Evolutionary conservation across 2,888 invertebrate species (phyloP), one percentile per base, ranked within the genome.

Genomic region (Melanargia galathea): DNA sequence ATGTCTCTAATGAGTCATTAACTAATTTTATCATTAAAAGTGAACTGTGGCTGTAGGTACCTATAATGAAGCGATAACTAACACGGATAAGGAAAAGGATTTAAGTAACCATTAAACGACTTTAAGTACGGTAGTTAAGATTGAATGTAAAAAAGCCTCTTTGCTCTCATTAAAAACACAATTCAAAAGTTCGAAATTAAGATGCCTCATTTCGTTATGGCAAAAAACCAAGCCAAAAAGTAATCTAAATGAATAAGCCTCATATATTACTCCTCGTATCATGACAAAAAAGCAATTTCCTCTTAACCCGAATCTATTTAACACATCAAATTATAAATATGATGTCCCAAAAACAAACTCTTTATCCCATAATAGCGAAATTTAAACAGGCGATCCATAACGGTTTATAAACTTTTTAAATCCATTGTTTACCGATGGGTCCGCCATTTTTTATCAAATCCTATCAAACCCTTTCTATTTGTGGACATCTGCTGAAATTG

Each of bases 401-500:
- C 87, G 84, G 86, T 78, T 73, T 71, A 69, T 62, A 72, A 65
- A 35, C 52, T 35, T 35, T 46, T 52, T 35, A 35, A 52, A 52
- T 11, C 82, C 79, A 84, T 88, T 89, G 86, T 88, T 87, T 88
- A 86, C 84, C 66, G 81, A 84, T 81, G 80, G 79, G 78, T 80
- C 78, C 75, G 81, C 80, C 71, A 79, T 83, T 88, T 87, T 86
- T 87, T 83, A 77, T 70, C 68, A 82, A 79, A 77, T 71, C 74
- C 75, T 75, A 86, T 86, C 84, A 86, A 90, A 90, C 89, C 90
- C 87, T 87, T 89, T 90, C 84, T 86, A 84, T 85, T 82, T 83
- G 82, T 79, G 83, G 88, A 86, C 91, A 91, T 90, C 91, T 91
- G 91, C 89, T 87, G 84, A 88, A 90, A 89, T 88, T 86, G 84